Conservation (phyloP, 2,113 vertebrate genomes). For the Myrmecophaga tridactyla region DNA sequence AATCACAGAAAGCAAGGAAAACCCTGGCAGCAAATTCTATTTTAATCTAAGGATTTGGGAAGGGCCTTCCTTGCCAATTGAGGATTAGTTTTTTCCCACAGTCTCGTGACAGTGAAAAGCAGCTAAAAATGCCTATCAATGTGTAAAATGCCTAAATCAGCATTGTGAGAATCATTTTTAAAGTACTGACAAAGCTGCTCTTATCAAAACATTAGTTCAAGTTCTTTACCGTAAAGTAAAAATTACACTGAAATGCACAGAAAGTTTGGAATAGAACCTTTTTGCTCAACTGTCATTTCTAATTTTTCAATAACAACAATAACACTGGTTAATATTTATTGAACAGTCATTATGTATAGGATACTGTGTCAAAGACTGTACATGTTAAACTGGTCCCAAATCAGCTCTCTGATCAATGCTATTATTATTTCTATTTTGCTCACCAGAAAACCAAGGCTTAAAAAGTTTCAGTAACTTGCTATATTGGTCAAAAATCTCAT, state of each 20-base stretch:
- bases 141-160: constrained; percentile 71
- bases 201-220: constrained; percentile 52
- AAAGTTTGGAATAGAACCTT: not conserved
- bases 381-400: rapidly evolving
- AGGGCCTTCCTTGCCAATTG: constrained; percentile 59
- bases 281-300: not conserved
- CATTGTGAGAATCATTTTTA: constrained; percentile 57
- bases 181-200: constrained; percentile 47
- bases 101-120: constrained; percentile 58
- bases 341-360: rapidly evolving
- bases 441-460: not conserved
- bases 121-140: constrained; percentile 61
- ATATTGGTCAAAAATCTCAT: not conserved
- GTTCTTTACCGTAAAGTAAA: constrained; percentile 53
- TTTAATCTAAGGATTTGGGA: constrained; percentile 75
- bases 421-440: not conserved
- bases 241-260: not conserved
- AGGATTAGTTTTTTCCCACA: constrained; percentile 56
- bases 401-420: not conserved
- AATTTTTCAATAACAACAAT: not conserved
- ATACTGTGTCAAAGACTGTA: rapidly evolving
- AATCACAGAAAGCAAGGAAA: constrained; percentile 61
- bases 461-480: not conserved
- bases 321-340: not conserved
- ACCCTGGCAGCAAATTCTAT: constrained; percentile 58